Percentiles rank a stretch among this genome's conserved stretches.
phyloP scores from a whole-genome alignment of 2,113 vertebrate genomes.

The Callaeas wilsoni region DNA sequence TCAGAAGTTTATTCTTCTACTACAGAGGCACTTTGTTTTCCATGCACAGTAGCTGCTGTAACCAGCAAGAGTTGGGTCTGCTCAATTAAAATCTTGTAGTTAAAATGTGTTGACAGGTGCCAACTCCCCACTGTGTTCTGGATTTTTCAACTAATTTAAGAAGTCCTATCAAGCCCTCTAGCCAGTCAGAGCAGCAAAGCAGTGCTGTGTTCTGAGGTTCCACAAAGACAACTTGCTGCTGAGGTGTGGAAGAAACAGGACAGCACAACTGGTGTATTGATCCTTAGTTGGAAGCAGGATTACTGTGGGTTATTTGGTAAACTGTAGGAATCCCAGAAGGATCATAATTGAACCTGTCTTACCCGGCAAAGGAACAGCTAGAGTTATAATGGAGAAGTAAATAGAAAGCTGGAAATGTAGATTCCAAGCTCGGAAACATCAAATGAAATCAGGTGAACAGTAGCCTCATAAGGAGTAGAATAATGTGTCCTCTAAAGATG shows the following conservation, averaged over 20 bases:
- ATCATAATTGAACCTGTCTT: not conserved
- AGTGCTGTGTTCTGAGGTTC: not conserved
- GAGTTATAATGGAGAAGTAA: not conserved
- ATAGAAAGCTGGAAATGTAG: not conserved
- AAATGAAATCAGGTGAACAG: not conserved
- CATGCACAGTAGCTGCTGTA: not conserved
- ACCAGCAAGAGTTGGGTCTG: not conserved
- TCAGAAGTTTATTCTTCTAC: not conserved
- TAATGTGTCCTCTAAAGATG: not conserved
- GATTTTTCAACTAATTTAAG: not conserved
- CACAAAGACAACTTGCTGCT: not conserved
- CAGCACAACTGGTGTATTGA: not conserved
- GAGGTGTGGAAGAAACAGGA: not conserved
- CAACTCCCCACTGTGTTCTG: not conserved
- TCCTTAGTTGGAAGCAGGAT: not conserved
- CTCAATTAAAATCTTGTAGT: not conserved
- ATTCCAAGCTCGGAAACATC: not conserved
- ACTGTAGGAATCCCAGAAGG: not conserved
- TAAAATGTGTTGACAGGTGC: not conserved
- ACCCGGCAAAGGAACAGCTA: not conserved
- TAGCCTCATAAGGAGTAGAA: not conserved
- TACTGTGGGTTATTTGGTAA: not conserved
- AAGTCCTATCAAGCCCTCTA: not conserved
- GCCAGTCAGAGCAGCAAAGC: not conserved
- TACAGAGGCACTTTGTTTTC: not conserved